phyloP scores from a whole-genome alignment of 1,140 invertebrate genomes.

The Oscheius sp. region DNA sequence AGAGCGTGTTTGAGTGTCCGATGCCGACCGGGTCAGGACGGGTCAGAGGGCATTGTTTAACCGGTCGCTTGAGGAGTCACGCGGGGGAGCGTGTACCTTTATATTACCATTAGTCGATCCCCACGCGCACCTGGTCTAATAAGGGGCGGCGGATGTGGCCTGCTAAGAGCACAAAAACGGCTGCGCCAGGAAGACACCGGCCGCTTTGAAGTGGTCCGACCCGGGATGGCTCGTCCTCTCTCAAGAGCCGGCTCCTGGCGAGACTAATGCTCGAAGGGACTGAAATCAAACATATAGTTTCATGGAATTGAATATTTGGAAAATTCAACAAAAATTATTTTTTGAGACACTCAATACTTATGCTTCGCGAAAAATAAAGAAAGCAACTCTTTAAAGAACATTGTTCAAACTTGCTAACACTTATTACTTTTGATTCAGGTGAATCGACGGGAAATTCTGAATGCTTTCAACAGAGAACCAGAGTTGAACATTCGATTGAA shows the following conservation, averaged over 20 bases:
- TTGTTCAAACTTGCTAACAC: neutral
- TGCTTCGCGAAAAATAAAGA: no score
- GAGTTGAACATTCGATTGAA: slow-evolving; percentile 31
- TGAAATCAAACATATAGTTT: neutral
- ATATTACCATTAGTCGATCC: slow-evolving; percentile 7
- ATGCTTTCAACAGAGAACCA: slow-evolving; percentile 36
- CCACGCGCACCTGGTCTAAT: neutral
- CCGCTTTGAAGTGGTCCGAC: slow-evolving; percentile 8
- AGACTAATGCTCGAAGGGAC: neutral
- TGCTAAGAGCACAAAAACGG: neutral
- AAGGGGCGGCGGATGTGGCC: neutral
- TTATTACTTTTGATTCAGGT: no score
- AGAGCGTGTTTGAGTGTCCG: no score
- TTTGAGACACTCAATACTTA: neutral
- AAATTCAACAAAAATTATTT: neutral
- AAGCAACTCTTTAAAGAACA: no score
- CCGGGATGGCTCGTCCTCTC: neutral
- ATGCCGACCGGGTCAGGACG: neutral
- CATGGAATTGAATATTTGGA: neutral
- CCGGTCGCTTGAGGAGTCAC: slow-evolving; percentile 12
- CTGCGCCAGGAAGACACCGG: neutral
- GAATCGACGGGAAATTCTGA: slow-evolving; percentile 35
- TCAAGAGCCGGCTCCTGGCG: neutral
- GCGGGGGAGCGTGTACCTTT: neutral
- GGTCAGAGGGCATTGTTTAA: slow-evolving; percentile 9